Evolutionary conservation across 2,113 vertebrate species (phyloP).

Genomic region (Periophthalmus modestus): DNA sequence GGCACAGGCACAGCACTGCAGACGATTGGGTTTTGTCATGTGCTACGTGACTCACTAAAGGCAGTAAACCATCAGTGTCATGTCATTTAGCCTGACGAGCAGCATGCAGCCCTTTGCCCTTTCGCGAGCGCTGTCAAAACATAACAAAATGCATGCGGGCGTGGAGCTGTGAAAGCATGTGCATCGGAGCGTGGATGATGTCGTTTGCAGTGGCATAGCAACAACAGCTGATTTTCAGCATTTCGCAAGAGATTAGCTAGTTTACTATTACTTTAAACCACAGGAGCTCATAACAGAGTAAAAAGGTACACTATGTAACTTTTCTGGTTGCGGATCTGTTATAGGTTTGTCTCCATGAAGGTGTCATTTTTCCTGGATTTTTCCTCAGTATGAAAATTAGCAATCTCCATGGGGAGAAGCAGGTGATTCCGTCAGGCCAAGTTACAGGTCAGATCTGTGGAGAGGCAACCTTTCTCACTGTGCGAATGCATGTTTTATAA

Average conservation of each 20-base stretch:
- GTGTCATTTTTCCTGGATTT: too few species aligned
- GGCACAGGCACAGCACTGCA: not conserved
- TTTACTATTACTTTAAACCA: conserved; percentile 54
- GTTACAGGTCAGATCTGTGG: too few species aligned
- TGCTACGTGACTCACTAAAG: not conserved
- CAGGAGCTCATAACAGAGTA: not conserved
- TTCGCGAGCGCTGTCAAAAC: not conserved
- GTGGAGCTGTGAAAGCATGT: conserved; percentile 9
- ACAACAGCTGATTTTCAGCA: conserved; percentile 38
- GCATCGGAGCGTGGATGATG: not conserved
- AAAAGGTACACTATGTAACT: too few species aligned
- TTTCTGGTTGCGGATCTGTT: too few species aligned
- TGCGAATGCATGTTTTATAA: too few species aligned
- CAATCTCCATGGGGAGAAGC: too few species aligned
- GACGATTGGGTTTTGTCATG: conserved; percentile 15
- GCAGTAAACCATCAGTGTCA: conserved; percentile 10
- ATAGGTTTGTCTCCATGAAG: too few species aligned
- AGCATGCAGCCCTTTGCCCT: not conserved
- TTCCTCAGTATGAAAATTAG: too few species aligned
- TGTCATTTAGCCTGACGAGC: conserved; percentile 5
- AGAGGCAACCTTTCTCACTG: too few species aligned
- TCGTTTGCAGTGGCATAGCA: conserved; percentile 16
- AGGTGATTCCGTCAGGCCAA: too few species aligned
- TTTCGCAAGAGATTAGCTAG: conserved; percentile 51
- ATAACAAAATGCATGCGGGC: not conserved